phyloP scores from a whole-genome alignment of 2,113 vertebrate genomes.

The Petromus typicus region DNA sequence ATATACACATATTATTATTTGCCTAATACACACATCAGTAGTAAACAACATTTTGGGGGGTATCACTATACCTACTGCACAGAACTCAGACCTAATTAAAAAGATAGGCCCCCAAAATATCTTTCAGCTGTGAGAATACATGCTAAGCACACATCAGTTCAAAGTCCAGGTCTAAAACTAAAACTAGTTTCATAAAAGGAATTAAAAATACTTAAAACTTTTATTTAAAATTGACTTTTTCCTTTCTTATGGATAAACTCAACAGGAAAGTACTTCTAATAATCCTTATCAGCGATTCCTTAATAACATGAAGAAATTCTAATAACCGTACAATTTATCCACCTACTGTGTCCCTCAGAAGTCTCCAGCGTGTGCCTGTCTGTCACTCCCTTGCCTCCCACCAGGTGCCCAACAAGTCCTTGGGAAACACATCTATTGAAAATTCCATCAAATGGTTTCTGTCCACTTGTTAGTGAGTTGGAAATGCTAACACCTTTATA shows the following conservation, averaged over 20 bases:
- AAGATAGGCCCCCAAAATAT: background rate
- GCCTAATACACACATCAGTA: background rate
- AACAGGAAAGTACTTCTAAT: background rate
- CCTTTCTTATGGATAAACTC: background rate
- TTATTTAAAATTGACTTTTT: background rate
- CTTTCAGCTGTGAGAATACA: background rate
- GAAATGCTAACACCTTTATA: background rate
- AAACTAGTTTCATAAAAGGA: conserved; percentile 6
- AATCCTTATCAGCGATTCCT: background rate
- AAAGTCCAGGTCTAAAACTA: conserved; percentile 3
- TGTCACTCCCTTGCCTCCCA: background rate
- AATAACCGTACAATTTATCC: background rate
- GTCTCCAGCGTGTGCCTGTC: background rate
- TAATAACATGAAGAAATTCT: background rate
- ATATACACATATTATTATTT: background rate
- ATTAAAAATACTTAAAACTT: background rate
- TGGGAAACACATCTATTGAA: background rate
- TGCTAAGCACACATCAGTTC: background rate
- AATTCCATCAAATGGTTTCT: background rate
- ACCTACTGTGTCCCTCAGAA: background rate
- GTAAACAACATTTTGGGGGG: background rate
- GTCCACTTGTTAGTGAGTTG: conserved; percentile 13
- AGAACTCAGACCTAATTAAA: background rate
- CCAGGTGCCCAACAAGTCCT: background rate
- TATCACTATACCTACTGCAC: background rate